Percentiles rank a stretch among this genome's conserved stretches.
These are phyloP conservation scores for Rhynchomys soricoides DNA, from an alignment of 2,113 vertebrate genomes.

Conservation along the genomic window DNA sequence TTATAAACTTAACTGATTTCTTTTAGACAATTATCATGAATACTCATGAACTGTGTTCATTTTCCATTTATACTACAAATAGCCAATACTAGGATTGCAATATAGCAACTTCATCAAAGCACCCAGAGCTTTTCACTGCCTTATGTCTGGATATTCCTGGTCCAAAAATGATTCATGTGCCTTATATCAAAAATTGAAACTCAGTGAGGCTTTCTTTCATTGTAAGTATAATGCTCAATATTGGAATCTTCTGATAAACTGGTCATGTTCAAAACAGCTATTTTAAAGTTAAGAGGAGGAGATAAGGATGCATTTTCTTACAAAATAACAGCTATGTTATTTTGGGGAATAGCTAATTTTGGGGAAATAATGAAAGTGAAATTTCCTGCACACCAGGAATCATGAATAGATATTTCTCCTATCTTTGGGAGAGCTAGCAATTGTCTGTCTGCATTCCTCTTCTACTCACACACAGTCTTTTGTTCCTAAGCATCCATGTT, in stretches of 20 bases:
- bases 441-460: rapidly evolving
- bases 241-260: conserved; percentile 48
- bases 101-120: conserved; percentile 49
- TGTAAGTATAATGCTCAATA: conserved; percentile 26
- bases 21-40: conserved; percentile 61
- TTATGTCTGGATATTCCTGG: conserved; percentile 8
- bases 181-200: conserved; percentile 37
- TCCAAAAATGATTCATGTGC: conserved; percentile 24
- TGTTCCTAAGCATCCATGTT: background rate
- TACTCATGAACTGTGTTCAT: conserved; percentile 1
- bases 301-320: conserved; percentile 23
- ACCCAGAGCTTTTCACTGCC: background rate
- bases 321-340: conserved; percentile 21
- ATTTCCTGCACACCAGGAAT: background rate
- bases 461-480: rapidly evolving
- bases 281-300: conserved; percentile 20
- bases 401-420: background rate
- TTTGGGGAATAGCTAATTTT: background rate
- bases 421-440: background rate
- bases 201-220: conserved; percentile 48
- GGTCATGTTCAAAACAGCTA: conserved; percentile 27
- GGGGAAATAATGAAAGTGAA: background rate
- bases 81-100: conserved; percentile 59
- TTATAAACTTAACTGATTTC: conserved; percentile 64
- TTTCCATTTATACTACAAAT: conserved; percentile 58